Evolutionary conservation across 2,888 invertebrate species (phyloP).

Genomic region (Leptogaster cylindrica): DNA sequence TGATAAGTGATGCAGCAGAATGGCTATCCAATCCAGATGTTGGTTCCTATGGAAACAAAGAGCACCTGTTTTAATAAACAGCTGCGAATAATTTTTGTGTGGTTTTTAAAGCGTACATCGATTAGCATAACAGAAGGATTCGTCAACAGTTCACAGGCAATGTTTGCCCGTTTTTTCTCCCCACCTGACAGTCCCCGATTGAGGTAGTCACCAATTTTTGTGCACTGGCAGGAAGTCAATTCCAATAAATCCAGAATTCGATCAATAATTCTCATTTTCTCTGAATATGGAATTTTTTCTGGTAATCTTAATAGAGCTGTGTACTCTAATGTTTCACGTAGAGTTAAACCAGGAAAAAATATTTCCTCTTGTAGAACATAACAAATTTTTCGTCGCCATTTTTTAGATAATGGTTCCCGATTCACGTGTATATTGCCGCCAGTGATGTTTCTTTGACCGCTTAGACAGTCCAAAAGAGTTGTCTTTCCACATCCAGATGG

Average conservation of each 20-base stretch:
- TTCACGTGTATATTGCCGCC: conserved; percentile 72
- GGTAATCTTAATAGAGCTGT: conserved; percentile 70
- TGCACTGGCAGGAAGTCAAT: conserved; percentile 75
- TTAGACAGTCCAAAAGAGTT: conserved; percentile 76
- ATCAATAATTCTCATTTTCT: conserved; percentile 79
- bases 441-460: conserved; percentile 72
- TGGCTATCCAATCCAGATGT: conserved; percentile 84
- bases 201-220: conserved; percentile 78
- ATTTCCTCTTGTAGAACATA: conserved; percentile 84
- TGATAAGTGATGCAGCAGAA: conserved; percentile 76
- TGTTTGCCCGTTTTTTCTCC: conserved; percentile 82
- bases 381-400: conserved; percentile 77
- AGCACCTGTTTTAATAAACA: neutral
- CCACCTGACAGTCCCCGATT: conserved; percentile 81
- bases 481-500: conserved; percentile 82
- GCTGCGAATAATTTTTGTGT: neutral
- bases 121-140: conserved; percentile 80
- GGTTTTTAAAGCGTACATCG: conserved; percentile 75
- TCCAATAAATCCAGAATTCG: conserved; percentile 78
- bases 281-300: conserved; percentile 71
- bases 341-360: conserved; percentile 79
- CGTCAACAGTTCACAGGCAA: conserved; percentile 81
- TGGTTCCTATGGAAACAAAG: conserved; percentile 71
- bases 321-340: conserved; percentile 75
- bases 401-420: conserved; percentile 69